Evolutionary conservation across 1,140 invertebrate species (phyloP).

Genomic region (Gonatopus flavifemur): DNA sequence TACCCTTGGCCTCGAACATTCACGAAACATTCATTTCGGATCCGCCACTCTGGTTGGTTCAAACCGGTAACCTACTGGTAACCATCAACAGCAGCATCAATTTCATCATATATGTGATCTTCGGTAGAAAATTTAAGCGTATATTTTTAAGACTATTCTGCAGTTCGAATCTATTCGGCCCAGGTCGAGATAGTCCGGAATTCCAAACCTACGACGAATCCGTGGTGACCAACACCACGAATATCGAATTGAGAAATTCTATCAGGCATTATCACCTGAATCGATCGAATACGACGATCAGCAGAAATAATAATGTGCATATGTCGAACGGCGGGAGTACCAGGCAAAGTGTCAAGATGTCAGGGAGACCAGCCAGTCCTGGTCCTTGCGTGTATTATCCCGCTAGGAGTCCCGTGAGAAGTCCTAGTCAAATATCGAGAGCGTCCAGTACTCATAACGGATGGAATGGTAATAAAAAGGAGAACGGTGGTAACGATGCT

Average conservation of each 20-base stretch:
- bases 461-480: conserved; percentile 34
- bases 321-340: conserved; percentile 47
- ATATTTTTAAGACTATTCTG: conserved; percentile 88
- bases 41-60: conserved; percentile 67
- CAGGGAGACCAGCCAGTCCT: conserved; percentile 56
- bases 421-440: conserved; percentile 34
- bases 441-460: conserved; percentile 32
- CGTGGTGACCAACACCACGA: conserved; percentile 72
- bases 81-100: conserved; percentile 97
- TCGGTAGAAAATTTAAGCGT: conserved; percentile 93
- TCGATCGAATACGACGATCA: conserved; percentile 63
- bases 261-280: conserved; percentile 61
- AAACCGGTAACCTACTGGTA: conserved; percentile 87
- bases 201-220: conserved; percentile 76
- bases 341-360: conserved; percentile 42
- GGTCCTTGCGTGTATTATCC: conserved; percentile 73
- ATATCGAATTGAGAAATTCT: conserved; percentile 61
- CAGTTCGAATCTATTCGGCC: conserved; percentile 59
- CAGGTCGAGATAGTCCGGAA: conserved; percentile 70
- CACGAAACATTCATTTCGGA: conserved; percentile 74
- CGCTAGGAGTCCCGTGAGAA: conserved; percentile 46
- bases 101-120: conserved; percentile 96
- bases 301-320: conserved; percentile 53
- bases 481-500: conserved; percentile 30
- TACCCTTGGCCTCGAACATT: conserved; percentile 87